Conservation (phyloP, 2,797 vertebrate species). For the Oryzias dopingdopingensis region DNA sequence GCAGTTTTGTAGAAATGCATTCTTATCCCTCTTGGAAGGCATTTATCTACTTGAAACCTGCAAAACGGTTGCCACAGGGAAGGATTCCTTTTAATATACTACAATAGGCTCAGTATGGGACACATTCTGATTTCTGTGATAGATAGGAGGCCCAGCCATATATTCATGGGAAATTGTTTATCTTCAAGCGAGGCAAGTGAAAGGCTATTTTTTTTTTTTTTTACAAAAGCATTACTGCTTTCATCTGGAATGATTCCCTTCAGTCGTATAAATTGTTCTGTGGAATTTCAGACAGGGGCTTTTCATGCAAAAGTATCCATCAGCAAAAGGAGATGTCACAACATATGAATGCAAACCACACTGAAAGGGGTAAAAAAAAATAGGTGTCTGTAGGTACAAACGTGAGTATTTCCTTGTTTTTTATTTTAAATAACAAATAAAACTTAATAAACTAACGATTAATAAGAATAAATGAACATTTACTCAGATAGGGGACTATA, state of each 20-base stretch:
- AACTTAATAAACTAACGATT: not conserved
- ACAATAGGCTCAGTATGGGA: conserved; percentile 80
- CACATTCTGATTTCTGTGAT: conserved; percentile 74
- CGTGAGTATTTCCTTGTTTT: not conserved
- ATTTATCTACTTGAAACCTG: conserved; percentile 87
- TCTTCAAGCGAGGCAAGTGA: conserved; percentile 73
- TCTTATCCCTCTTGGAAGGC: conserved; percentile 85
- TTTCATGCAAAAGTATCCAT: conserved; percentile 59
- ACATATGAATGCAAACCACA: conserved; percentile 62
- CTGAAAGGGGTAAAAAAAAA: conserved; percentile 19
- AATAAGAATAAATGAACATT: conserved; percentile 6
- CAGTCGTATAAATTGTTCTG: conserved; percentile 71
- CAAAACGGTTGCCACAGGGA: conserved; percentile 84
- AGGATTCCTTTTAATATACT: conserved; percentile 88
- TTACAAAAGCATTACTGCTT: conserved; percentile 74
- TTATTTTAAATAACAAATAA: not conserved
- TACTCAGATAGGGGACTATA: not conserved
- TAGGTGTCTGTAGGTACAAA: not conserved
- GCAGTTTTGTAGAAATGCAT: conserved; percentile 83
- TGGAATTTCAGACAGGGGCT: conserved; percentile 69
- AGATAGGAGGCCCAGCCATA: conserved; percentile 70
- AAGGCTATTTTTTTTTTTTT: conserved; percentile 62
- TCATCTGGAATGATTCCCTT: conserved; percentile 75
- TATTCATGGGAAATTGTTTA: conserved; percentile 83
- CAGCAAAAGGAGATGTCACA: conserved; percentile 64